Evolutionary conservation across 1,140 invertebrate genomes (phyloP).

Genomic region (Drosophila carrolli): DNA sequence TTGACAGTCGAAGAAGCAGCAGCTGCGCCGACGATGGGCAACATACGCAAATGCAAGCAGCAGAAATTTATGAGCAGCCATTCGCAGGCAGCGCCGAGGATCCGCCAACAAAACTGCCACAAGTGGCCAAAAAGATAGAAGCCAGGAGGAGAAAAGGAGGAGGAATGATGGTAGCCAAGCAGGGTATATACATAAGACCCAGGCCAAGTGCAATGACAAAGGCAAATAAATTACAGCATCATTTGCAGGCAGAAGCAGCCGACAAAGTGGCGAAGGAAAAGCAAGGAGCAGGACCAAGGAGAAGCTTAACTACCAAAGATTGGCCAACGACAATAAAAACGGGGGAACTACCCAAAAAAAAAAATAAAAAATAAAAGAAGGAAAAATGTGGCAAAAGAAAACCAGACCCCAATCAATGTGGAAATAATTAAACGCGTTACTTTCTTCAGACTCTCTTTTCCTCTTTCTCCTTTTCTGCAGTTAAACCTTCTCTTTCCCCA

Average conservation of each 20-base stretch:
- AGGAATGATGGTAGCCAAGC: background rate
- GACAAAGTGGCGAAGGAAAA: slow-evolving; percentile 31
- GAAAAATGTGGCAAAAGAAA: background rate
- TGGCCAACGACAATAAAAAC: slow-evolving; percentile 27
- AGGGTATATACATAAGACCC: background rate
- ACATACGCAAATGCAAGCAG: slow-evolving; percentile 70
- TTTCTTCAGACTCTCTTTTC: slow-evolving; percentile 13
- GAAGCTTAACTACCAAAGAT: slow-evolving; percentile 32
- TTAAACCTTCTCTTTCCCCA: slow-evolving; percentile 13
- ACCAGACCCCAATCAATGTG: slow-evolving; percentile 43
- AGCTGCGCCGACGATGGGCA: slow-evolving; percentile 52
- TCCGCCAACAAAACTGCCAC: slow-evolving; percentile 32
- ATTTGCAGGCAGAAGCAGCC: slow-evolving; percentile 56
- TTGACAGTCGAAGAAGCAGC: slow-evolving; percentile 18
- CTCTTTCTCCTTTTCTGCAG: slow-evolving; percentile 4
- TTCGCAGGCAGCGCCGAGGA: slow-evolving; percentile 40
- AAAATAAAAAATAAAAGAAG: background rate
- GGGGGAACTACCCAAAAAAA: background rate
- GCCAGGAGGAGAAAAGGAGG: background rate
- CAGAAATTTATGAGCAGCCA: slow-evolving; percentile 57
- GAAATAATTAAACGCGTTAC: slow-evolving; percentile 53
- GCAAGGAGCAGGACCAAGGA: slow-evolving; percentile 17
- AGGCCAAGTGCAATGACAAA: slow-evolving; percentile 45
- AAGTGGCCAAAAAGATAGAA: slow-evolving; percentile 47
- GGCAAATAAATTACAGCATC: slow-evolving; percentile 70